Evolutionary conservation across 2,888 invertebrate genomes (phyloP).

Genomic region (Oxycera nigricornis): DNA sequence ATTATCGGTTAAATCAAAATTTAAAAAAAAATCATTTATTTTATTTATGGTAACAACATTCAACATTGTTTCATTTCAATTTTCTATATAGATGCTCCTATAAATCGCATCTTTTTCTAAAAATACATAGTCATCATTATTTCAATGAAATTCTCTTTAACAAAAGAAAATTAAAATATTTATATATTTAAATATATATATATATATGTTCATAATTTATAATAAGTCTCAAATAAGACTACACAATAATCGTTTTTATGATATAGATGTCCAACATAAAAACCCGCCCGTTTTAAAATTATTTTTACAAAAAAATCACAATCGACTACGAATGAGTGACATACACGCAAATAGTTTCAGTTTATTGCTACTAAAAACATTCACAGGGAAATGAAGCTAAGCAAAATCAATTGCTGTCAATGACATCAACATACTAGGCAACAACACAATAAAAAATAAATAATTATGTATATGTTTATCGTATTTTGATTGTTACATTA

Average conservation of each 20-base stretch:
- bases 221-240: conserved; percentile 40
- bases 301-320: conserved; percentile 38
- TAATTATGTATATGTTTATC: neutral
- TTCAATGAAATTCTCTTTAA: conserved; percentile 37
- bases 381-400: conserved; percentile 8
- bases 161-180: conserved; percentile 32
- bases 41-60: conserved; percentile 32
- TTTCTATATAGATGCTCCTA: conserved; percentile 18
- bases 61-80: conserved; percentile 31
- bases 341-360: conserved; percentile 2
- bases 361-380: conserved; percentile 10
- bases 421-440: conserved; percentile 29
- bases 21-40: conserved; percentile 36
- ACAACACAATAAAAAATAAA: conserved; percentile 38
- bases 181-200: conserved; percentile 18
- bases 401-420: conserved; percentile 8
- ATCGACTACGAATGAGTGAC: conserved; percentile 31
- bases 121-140: conserved; percentile 29
- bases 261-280: conserved; percentile 36
- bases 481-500: conserved; percentile 21
- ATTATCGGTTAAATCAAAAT: conserved; percentile 2
- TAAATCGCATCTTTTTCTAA: conserved; percentile 29
- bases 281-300: conserved; percentile 36
- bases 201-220: conserved; percentile 30
- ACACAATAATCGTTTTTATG: conserved; percentile 38